Evolutionary conservation across 92 coral and sea anemone species (phyloP).

Genomic region (Umimayanthus chanpuru): DNA sequence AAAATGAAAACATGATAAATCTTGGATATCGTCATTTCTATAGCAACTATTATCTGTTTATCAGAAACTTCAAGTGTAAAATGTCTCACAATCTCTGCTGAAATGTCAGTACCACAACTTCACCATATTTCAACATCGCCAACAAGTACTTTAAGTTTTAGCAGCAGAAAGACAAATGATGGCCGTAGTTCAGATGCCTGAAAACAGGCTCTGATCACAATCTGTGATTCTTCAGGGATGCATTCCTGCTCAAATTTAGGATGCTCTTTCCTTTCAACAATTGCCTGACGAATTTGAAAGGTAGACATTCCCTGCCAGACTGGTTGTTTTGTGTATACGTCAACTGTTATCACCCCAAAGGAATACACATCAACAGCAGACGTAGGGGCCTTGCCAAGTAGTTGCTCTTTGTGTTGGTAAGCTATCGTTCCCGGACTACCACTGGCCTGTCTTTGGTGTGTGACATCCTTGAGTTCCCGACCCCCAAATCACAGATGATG

Average conservation of each 20-base stretch:
- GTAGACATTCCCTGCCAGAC: slow-evolving; percentile 49
- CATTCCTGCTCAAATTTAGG: neutral
- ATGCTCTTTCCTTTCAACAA: slow-evolving; percentile 12
- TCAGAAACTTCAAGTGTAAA: too few species aligned
- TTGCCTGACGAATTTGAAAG: neutral
- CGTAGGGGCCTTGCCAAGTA: slow-evolving; percentile 46
- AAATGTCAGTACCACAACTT: neutral
- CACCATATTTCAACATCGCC: slow-evolving; percentile 42
- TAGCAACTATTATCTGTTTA: too few species aligned
- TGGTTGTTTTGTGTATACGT: slow-evolving; percentile 24
- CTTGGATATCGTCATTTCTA: too few species aligned
- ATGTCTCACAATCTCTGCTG: too few species aligned
- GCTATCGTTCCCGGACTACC: slow-evolving; percentile 55
- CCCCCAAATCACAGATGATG: too few species aligned
- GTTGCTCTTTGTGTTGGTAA: slow-evolving; percentile 55
- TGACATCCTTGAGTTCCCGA: neutral
- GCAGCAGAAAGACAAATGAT: slow-evolving; percentile 23
- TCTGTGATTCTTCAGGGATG: slow-evolving; percentile 18
- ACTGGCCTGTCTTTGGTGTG: neutral
- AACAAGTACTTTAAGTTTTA: slow-evolving; percentile 5
- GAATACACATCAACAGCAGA: slow-evolving; percentile 53
- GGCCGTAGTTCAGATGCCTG: slow-evolving; percentile 9
- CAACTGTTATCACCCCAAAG: slow-evolving; percentile 46
- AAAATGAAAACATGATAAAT: too few species aligned
- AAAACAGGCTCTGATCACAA: slow-evolving; percentile 24